Base-by-base conservation (phyloP, 1,140 invertebrate species). In the Bursaphelenchus mucronatus region DNA sequence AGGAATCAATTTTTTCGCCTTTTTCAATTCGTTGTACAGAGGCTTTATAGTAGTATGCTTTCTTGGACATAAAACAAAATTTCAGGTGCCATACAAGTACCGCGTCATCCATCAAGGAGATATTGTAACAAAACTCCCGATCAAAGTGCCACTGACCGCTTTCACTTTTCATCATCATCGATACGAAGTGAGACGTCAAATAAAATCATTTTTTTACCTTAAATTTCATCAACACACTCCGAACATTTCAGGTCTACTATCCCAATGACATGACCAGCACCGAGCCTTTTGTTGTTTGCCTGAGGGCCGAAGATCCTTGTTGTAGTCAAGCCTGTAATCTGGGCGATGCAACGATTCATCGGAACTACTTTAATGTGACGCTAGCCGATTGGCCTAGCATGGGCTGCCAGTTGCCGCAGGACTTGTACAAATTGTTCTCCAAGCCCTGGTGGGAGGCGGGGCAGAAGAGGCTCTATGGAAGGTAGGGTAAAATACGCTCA, bases 81-180 rank as follows among this genome's bases (percentile, higher is more conserved):
- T 64, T 67, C 17, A 66, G 64, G 64, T 69, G 10, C 68, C 68
- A 8, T 57, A 69, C 51, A 70, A 70, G 49, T 70, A 75, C 47
- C 73, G 69, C 0, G 73, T 70, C 13, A 53, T 70, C 9, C 73
- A 70, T 39, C 50, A 44, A 21, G 69, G 67, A 43, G 69, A 70
- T 50, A 19, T 58, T 19, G 56, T 70, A 8, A 50, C 73, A 15
- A 74, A 75, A 30, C 44, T 66, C 11, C 69, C 69, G 10, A 11
- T 52, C 17, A 44, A 55, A 59, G n/a, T 70, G 0, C 57, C 68
- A 39, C 17, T 70, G 11, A 45, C 41, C 39, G 59, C 70, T 53
- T 11, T 46, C 15, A 75, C 69, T 5, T 21, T 70, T 21, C 69
- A 63, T 46, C 69, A 70, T 39, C 69, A 70, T 76, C 73, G 69